A percentile compares a stretch with the other conserved stretches of the same genome.
These are phyloP conservation scores for Chrysogorgia sp. DNA, from an alignment of 92 coral and sea anemone species.

Conservation along the genomic window DNA sequence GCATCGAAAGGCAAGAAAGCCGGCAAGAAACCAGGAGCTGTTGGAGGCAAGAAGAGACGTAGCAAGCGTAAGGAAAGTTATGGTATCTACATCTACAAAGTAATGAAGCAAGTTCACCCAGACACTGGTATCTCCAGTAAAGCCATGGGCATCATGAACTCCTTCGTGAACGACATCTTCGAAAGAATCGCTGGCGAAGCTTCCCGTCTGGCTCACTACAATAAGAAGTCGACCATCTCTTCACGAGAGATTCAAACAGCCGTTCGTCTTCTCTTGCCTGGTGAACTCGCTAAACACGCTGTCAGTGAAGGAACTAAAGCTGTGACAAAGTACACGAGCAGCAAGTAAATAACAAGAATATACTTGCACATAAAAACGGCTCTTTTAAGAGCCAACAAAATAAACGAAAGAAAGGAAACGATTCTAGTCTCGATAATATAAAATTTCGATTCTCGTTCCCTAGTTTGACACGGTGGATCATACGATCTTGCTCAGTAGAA, in stretches of 20 bases:
- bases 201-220: conserved; percentile 52
- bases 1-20: background rate
- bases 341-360: background rate
- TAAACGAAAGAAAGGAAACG: too few species aligned
- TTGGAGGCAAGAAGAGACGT: background rate
- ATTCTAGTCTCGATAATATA: too few species aligned
- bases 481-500: too few species aligned
- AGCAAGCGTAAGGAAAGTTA: conserved; percentile 8
- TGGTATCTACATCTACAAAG: too few species aligned
- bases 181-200: conserved; percentile 50
- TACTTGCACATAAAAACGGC: too few species aligned
- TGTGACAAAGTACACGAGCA: background rate
- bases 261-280: conserved; percentile 62
- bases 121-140: conserved; percentile 70
- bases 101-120: conserved; percentile 71
- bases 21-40: background rate
- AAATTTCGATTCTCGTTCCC: too few species aligned
- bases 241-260: conserved; percentile 5
- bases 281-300: conserved; percentile 16
- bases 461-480: too few species aligned
- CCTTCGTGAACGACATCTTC: conserved; percentile 69
- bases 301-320: conserved; percentile 1
- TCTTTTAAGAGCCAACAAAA: too few species aligned
- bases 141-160: conserved; percentile 78
- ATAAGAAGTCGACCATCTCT: conserved; percentile 1